Evolutionary conservation across 2,797 vertebrate species (phyloP), one percentile per base, ranked within the genome.

Genomic region (Dendrocincla fuliginosa): DNA sequence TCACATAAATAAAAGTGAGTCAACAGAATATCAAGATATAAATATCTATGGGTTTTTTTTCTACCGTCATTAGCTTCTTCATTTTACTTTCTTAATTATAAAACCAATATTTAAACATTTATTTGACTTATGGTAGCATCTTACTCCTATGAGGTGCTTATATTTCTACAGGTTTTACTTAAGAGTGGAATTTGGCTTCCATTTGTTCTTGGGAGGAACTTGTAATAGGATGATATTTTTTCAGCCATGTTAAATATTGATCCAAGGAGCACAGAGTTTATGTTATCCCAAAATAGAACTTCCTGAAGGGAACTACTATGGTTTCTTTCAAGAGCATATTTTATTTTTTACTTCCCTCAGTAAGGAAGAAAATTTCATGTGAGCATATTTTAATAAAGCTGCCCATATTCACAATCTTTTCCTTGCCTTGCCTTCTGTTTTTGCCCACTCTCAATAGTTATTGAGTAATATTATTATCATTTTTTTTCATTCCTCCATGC

Each of bases 171-270:
- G 42, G 41, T 61, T 47, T 84, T 87, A 49, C 52, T 87, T 76
- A 12, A 82, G 52, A 80, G 63, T 2, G 4, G 74, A 89, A 90
- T 73, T 92, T 89, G 86, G 56, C 49, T 82, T 67, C 56, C 49
- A 22, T 39, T 42, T 64, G 63, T 41, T 87, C 91, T 49, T 3
- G 35, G 69, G 67, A 90, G 80, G 74, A 91, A 87, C 39, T 61
- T 76, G 25, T 82, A 94, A 82, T 59, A 82, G 44, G 33, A 56
- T 0, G 0, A 25, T 87, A 81, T 89, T 95, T 93, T 84, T 95
- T 92, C 86, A 94, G 86, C 74, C 84, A 89, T 60, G 55, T 74
- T 94, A 92, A 93, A 95, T 93, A 95, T 95, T 97, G 94, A 94
- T 92, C 67, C 90, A 89, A 87, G 68, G 32, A 81, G 65, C 61